Base-by-base conservation (phyloP, 2,888 invertebrate genomes). In the Cheilosia vernalis region DNA sequence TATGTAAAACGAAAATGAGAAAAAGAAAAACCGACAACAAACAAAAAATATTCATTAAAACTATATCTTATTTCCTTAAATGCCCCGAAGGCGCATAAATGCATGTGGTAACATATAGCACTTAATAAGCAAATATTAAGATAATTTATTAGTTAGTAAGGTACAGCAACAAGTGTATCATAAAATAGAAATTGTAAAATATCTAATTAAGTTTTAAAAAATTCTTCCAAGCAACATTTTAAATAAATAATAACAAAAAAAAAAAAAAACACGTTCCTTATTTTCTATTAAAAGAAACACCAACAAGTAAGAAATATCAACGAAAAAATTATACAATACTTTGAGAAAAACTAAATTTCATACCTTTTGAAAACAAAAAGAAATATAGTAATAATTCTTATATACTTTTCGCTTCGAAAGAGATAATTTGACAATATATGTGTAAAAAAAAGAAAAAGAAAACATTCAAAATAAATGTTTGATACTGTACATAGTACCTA, bases 351-450 rank as follows among this genome's bases (percentile, higher is more conserved):
- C 49, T 60, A 42, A 58, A 64, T 44, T 74, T 42, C 76, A 47
- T 77, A 67, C 44, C 67, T 55, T 61, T 49, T 66, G 21, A 60
- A 61, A 66, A 30, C 13, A 24, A 37, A 44, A 44, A 42, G 47
- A 61, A 33, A 64, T 53, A 73, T 60, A 67, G 24, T 58, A 60
- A 44, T 44, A 27, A 63, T 67, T 40, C 21, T 33, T 49, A 37
- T 60, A 55, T 56, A 51, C 15, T 56, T 60, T 72, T 72, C 58
- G 67, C 67, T 80, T 80, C 51, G 60, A 80, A 53, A 60, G 40
- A 51, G 60, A 72, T 66, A 70, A 77, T 82, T 66, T 82, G 82
- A 82, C 82, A 82, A 82, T 82, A 82, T 77, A 53, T 51, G 5
- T 24, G 37, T 37, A 37, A 37, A 37, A 37, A 37, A 33, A 33